Base-by-base conservation (phyloP, 1,140 invertebrate genomes). In the Aradophagus sp. region DNA sequence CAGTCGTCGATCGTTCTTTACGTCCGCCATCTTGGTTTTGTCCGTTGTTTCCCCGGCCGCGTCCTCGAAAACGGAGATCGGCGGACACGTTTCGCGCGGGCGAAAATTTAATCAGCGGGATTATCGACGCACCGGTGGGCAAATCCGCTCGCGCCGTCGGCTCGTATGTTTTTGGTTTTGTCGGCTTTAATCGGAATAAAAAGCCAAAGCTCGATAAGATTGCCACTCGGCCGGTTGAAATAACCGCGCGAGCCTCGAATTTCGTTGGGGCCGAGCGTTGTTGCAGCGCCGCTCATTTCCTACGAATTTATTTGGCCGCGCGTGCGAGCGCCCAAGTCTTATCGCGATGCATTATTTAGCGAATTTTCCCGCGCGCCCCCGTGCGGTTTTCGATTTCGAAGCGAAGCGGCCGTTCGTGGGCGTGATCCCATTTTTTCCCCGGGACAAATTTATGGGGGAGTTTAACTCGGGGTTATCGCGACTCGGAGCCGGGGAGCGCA, bases 381-480 rank as follows among this genome's bases (percentile, higher is more conserved):
- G 13, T 11, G n/a, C 20, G 16, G 29, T 5, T 19, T 20, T 32
- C 8, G 10, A 11, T n/a, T 31, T 15, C 38, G 19, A 56, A 45
- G n/a, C 12, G 29, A 31, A 27, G 31, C 15, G 32, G 20, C 29
- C 19, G 35, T 61, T 50, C 36, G 13, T n/a, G 12, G 6, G 34
- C 12, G 62, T 48, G 44, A 58, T 52, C 48, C 55, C 55, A 27
- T 48, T 61, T 69, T 61, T 61, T 61, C 12, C 2, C 5, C n/a
- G 3, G 6, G 39, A 63, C 39, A 56, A 70, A 62, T 62, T 58
- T 63, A 65, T 65, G 53, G 48, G n/a, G 38, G 48, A 71, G 59
- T 65, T 53, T 41, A 69, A 59, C 41, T 42, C 19, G 10, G 29
- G 47, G 47, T 62, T 61, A 52, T 58, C 61, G 20, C 27, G 35